Evolutionary conservation across 1,140 invertebrate genomes (phyloP), one percentile per base, ranked within the genome.

Genomic region (Rhynchophorus ferrugineus): DNA sequence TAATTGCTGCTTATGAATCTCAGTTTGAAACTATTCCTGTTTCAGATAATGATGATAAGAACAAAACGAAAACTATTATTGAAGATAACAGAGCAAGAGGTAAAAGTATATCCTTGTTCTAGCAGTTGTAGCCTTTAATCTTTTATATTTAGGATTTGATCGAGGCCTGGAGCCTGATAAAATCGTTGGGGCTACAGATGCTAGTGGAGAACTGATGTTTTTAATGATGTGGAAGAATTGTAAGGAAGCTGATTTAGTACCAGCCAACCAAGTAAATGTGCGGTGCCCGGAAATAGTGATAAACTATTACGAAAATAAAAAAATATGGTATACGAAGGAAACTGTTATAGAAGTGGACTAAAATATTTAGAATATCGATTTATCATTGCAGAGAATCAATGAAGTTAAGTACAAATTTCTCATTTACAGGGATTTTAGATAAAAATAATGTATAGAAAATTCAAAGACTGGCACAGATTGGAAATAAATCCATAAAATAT

Each of bases 211-310:
- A 70, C 69, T 94, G 0, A 91, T 89, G 82, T 94, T 93, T 66
- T 71, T 95, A 9, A 89, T 95, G 70, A 91, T 91, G 78, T 95
- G 90, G 84, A 85, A 88, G 75, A 84, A 85, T 54, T 84, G 81
- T 44, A 81, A 87, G 63, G 84, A 89, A 69, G 86, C 85, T 5
- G 86, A 90, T 71, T 70, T 91, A 29, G 82, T 90, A n/a, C 78
- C 85, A 33, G 81, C 87, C 1, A 75, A 78, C 61, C 78, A 85
- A 61, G 85, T 85, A 0, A 90, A 90, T 70, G 70, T 81, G 3
- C 75, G 79, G 57, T 89, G 85, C 70, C 87, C 87, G 13, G 84
- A 89, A 67, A 77, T 87, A 58, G 85, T 90, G 3, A 90, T 91
- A 54, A 76, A 78, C 65, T 91, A 89, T 73, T 91, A 90, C 64